Evolutionary conservation across 2,113 vertebrate species (phyloP).

Genomic region (Malurus cyaneus): DNA sequence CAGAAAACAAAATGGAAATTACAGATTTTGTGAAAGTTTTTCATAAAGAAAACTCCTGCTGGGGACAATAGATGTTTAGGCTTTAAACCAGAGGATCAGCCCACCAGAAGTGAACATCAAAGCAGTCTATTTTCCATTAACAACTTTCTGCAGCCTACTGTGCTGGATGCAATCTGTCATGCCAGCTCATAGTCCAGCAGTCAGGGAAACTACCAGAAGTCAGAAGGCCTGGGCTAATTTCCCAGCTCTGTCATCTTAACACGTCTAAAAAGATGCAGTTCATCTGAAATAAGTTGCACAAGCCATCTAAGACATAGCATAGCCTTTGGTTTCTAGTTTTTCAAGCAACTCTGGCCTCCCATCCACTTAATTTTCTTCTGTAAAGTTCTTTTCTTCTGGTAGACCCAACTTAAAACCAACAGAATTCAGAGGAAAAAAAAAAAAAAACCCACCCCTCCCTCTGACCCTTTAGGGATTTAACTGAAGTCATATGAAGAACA

Average conservation of each 20-base stretch:
- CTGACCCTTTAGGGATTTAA: neutral
- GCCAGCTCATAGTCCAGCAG: slow-evolving; percentile 23
- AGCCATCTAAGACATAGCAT: neutral
- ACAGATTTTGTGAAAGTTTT: slow-evolving; percentile 57
- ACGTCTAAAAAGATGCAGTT: neutral
- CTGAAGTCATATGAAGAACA: neutral
- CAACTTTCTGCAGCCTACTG: slow-evolving; percentile 57
- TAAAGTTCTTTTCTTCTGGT: neutral
- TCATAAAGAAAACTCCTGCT: slow-evolving; percentile 36
- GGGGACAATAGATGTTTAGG: slow-evolving; percentile 50
- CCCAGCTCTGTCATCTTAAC: neutral
- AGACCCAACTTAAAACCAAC: neutral
- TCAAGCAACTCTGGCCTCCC: neutral
- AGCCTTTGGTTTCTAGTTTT: neutral
- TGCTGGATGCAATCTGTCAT: slow-evolving; percentile 64
- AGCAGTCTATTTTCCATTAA: slow-evolving; percentile 60
- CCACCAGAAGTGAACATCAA: slow-evolving; percentile 64
- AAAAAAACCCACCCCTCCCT: neutral
- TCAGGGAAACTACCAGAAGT: slow-evolving; percentile 36
- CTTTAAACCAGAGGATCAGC: slow-evolving; percentile 57
- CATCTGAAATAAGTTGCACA: neutral
- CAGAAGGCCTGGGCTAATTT: slow-evolving; percentile 33
- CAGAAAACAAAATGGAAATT: slow-evolving; percentile 48
- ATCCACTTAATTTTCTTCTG: neutral
- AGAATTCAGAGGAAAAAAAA: neutral